Evolutionary conservation across 2,113 vertebrate species (phyloP).

Genomic region (Rhombomys opimus): DNA sequence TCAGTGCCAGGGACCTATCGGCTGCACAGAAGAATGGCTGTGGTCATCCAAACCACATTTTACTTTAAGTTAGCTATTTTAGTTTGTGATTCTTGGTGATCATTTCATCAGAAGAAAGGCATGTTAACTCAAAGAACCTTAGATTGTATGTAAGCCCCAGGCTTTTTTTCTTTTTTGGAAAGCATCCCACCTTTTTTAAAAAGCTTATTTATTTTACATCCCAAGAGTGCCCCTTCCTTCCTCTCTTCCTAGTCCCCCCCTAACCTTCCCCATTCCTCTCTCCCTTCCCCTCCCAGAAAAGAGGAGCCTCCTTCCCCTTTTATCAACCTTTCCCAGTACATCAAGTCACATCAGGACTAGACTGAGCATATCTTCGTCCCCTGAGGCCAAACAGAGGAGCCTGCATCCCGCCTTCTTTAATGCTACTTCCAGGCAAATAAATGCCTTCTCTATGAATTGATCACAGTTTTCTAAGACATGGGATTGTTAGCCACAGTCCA

Average conservation of each 20-base stretch:
- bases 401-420: too few relatives aligned
- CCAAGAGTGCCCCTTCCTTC: too few relatives aligned
- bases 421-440: not conserved
- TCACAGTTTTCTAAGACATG: not conserved
- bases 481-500: not conserved
- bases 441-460: not conserved
- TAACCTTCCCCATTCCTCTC: too few relatives aligned
- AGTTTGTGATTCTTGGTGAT: not conserved
- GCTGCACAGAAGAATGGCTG: not conserved
- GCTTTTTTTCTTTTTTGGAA: not conserved
- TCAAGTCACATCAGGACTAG: too few relatives aligned
- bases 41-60: not conserved
- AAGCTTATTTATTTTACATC: too few relatives aligned
- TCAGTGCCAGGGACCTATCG: not conserved
- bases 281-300: too few relatives aligned
- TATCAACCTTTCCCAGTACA: too few relatives aligned
- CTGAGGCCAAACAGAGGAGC: too few relatives aligned
- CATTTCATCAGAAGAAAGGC: not conserved
- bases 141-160: not conserved
- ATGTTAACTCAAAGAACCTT: not conserved
- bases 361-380: too few relatives aligned
- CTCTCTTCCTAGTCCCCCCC: too few relatives aligned
- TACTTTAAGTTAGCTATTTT: not conserved
- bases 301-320: too few relatives aligned
- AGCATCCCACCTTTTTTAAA: not conserved